Conservation (phyloP, 2,888 invertebrate species). For the Rhodophaea formosa region DNA sequence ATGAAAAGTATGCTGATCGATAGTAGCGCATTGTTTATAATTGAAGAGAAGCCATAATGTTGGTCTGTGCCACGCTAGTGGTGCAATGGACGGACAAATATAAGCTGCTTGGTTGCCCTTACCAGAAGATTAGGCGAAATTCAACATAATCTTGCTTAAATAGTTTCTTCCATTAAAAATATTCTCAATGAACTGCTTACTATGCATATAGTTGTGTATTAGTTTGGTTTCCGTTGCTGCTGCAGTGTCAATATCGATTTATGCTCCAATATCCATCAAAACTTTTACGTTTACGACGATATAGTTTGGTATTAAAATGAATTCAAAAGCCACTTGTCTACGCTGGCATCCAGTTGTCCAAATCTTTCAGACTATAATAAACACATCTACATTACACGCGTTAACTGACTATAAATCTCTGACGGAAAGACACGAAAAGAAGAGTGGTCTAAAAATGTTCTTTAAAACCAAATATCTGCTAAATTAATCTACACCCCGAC, state of each 20-base stretch:
- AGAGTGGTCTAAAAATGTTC: constrained; percentile 10
- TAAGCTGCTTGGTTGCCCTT: constrained; percentile 1
- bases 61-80: constrained; percentile 44
- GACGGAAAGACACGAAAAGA: constrained; percentile 6
- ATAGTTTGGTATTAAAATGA: background rate
- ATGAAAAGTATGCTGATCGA: constrained; percentile 44
- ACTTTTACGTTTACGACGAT: background rate
- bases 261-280: background rate
- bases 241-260: background rate
- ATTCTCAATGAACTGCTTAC: too few species aligned
- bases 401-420: constrained; percentile 1
- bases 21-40: constrained; percentile 50
- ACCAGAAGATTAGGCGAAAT: background rate
- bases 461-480: constrained; percentile 33
- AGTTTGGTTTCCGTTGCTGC: background rate
- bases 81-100: constrained; percentile 41
- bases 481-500: constrained; percentile 49
- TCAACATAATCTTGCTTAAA: background rate
- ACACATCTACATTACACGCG: constrained; percentile 2
- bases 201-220: background rate
- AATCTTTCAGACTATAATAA: background rate
- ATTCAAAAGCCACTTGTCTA: background rate
- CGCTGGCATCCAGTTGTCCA: constrained; percentile 6
- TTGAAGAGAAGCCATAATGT: constrained; percentile 68
- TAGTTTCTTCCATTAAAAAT: background rate